Base-by-base conservation (phyloP, 2,113 vertebrate genomes). In the Oreochromis tanganicae region DNA sequence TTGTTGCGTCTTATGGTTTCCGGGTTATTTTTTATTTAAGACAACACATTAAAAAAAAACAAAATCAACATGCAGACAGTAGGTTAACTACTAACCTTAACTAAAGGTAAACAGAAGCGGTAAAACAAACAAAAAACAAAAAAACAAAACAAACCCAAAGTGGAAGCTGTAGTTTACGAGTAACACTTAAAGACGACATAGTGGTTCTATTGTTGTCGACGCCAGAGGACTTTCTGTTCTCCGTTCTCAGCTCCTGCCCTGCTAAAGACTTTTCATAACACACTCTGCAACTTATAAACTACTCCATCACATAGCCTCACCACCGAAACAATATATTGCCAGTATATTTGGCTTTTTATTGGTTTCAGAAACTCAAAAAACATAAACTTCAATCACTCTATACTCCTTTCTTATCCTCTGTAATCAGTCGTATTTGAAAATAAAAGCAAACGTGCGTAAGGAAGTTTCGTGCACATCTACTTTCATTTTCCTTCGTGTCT, bases 171-270 rank as follows among this genome's bases (percentile, higher is more conserved):
- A 54, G 3, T 87, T 90, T 89, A 83, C 87, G 80, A 82, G 80
- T 8, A 21, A 2, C 32, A 27, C 27, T 0, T 6, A 9, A 93
- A 93, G 9, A 85, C 14, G 81, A 9, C 92, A 6, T 5, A 19
- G 11, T 88, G 73, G 79, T 81, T 91, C 79, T 89, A 83, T 84
- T 85, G 46, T 29, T 90, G 7, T 11, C 4, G 14, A 29, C 90
- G 56, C 41, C 43, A 27, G 81, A 92, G 89, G 9, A 93, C 92
- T 82, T 88, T 2, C 6, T 91, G 92, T 93, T 78, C 91, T 21
- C 78, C 27, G 32, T 83, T 46, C 27, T 10, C 79, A 24, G 8
- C 34, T 36, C 7, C 32, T 36, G 78, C 13, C 55, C 4, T 16
- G 9, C 13, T 0, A 8, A 55, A 27, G 9, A 73, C n/a, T 4